Evolutionary conservation across 1,140 invertebrate genomes (phyloP).

Genomic region (Camponotus floridanus): DNA sequence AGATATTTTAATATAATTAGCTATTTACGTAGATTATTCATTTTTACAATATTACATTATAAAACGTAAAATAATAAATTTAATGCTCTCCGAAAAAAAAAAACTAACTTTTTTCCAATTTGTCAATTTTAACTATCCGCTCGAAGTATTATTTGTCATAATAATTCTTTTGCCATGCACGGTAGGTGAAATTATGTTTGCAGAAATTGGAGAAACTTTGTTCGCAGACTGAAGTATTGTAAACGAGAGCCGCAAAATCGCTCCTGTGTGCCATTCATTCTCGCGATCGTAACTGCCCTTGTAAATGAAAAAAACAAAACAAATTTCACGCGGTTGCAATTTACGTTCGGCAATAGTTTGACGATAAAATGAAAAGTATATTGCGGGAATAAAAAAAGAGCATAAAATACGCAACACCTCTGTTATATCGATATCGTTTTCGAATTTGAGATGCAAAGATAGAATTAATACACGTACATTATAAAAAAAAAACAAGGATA

Average conservation of each 20-base stretch:
- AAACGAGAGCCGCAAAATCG: conserved; percentile 6
- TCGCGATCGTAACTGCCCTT: conserved; percentile 21
- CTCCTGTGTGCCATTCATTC: background rate
- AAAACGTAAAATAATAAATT: background rate
- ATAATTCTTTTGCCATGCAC: background rate
- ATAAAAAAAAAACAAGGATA: conserved; percentile 17
- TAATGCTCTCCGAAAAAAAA: background rate
- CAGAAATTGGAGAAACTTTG: conserved; percentile 1
- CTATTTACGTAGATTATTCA: background rate
- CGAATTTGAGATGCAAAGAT: background rate
- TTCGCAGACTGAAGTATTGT: background rate
- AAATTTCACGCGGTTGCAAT: conserved; percentile 43
- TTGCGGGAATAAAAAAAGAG: conserved; percentile 23
- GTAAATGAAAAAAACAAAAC: conserved; percentile 23
- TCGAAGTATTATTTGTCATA: background rate
- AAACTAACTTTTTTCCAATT: background rate
- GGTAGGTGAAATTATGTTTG: conserved; percentile 8
- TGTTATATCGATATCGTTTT: conserved; percentile 11
- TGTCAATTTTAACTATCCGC: background rate
- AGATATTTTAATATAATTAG: conserved; percentile 13
- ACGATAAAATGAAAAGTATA: conserved; percentile 16
- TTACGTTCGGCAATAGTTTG: conserved; percentile 29
- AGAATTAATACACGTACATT: background rate
- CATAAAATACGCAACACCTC: background rate
- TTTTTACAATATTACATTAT: background rate